Evolutionary conservation across 2,888 invertebrate species (phyloP), one percentile per base, ranked within the genome.

Genomic region (Melitaea athalia): DNA sequence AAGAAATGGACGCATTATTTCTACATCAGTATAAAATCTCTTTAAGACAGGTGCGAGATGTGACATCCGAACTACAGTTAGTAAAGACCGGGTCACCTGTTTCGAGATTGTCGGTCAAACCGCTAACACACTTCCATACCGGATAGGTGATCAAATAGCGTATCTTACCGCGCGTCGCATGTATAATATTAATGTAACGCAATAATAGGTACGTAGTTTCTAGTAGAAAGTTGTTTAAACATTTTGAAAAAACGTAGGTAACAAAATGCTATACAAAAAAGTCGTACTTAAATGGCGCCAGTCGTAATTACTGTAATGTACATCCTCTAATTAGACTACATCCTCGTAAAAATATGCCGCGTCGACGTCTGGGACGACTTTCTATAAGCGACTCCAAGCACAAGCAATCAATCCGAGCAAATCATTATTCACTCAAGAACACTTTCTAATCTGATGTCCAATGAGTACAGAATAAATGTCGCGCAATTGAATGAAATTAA

Each of bases 31-130:
- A 82, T 89, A 86, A 78, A 89, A 83, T 85, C 85, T 87, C 84
- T 83, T 85, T 85, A 84, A 82, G 78, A 76, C 76, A 82, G 79
- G 83, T 83, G 81, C 77, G 79, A 82, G 81, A 85, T 82, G 82
- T 85, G 88, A 86, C 86, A 88, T 82, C 83, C 80, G 75, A 87
- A 86, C 83, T 81, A 91, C 92, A 87, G 91, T 91, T 91, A 91
- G 79, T 72, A 74, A 79, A 83, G 87, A 91, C 92, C 87, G 85
- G 91, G 92, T 92, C 83, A 92, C 88, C 88, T 81, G 86, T 79
- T 87, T 86, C 76, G 77, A 81, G 76, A 74, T 75, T 79, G 80
- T 78, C 79, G 78, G 80, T 79, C 80, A 78, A 79, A 78, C 79
- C 75, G 79, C 80, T 86, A 84, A 82, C 88, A 86, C 75, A 87